These are phyloP conservation scores for Tineola bisselliella DNA, from an alignment of 2,888 invertebrate genomes.

Conservation along the genomic window DNA sequence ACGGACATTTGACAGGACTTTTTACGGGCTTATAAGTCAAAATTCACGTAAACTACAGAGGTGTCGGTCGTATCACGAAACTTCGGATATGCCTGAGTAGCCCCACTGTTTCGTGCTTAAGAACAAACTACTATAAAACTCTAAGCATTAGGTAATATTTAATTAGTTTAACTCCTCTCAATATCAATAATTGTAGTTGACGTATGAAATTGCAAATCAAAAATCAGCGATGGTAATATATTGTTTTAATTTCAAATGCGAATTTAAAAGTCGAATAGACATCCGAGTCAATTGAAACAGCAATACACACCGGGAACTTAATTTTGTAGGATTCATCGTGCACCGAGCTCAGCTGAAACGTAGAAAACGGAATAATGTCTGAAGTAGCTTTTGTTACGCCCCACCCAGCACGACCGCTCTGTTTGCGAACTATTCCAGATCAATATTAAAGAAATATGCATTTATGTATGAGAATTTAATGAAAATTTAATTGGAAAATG, in stretches of 20 bases:
- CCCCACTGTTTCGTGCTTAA: too few relatives aligned
- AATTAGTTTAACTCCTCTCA: too few relatives aligned
- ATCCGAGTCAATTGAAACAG: neutral
- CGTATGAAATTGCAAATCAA: too few relatives aligned
- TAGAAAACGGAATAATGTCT: slow-evolving; percentile 11
- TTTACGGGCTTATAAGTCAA: too few relatives aligned
- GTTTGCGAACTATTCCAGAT: neutral
- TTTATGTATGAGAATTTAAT: neutral
- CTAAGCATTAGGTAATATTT: too few relatives aligned
- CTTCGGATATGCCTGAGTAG: too few relatives aligned
- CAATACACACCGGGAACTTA: slow-evolving; percentile 11
- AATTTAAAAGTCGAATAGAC: neutral
- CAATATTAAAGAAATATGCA: neutral
- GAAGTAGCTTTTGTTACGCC: slow-evolving; percentile 7
- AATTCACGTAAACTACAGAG: too few relatives aligned
- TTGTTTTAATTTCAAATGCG: neutral
- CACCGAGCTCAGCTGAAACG: neutral
- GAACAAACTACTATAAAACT: too few relatives aligned
- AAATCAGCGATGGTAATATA: too few relatives aligned
- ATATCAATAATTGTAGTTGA: too few relatives aligned
- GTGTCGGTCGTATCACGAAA: too few relatives aligned
- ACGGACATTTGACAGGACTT: too few relatives aligned
- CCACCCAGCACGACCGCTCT: neutral
- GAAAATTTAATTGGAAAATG: slow-evolving; percentile 2
- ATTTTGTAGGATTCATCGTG: slow-evolving; percentile 11